These are phyloP conservation scores for Agriopis marginaria DNA, from an alignment of 2,888 invertebrate genomes.

Conservation along the genomic window DNA sequence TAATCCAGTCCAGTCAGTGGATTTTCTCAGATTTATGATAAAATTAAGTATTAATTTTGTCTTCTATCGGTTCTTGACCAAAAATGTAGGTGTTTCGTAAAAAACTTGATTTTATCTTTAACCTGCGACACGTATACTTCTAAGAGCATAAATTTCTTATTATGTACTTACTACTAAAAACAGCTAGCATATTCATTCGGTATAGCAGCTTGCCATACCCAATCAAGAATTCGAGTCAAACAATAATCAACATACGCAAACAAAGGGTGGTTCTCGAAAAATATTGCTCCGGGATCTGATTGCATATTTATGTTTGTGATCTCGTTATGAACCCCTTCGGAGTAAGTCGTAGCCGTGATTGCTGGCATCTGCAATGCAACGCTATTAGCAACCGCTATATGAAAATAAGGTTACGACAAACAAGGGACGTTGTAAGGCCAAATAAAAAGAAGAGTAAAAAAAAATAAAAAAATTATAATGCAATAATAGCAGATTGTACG, in stretches of 20 bases:
- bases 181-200: not conserved
- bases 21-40: no score
- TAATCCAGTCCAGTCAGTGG: no score
- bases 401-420: constrained; percentile 43
- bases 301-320: constrained; percentile 47
- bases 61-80: no score
- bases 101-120: no score
- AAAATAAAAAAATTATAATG: no score
- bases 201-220: constrained; percentile 4
- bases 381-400: constrained; percentile 46
- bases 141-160: not conserved
- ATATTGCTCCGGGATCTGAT: constrained; percentile 37
- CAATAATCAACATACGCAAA: constrained; percentile 36
- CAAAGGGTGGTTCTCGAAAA: constrained; percentile 40
- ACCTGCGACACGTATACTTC: no score
- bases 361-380: constrained; percentile 43
- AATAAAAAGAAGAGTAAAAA: no score
- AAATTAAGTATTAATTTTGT: no score
- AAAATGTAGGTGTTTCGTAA: no score
- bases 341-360: constrained; percentile 26
- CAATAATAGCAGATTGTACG: no score
- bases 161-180: not conserved
- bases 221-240: constrained; percentile 32
- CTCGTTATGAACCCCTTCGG: constrained; percentile 43
- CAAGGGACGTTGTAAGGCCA: not conserved